Conservation (phyloP, 2,797 vertebrate species). For the Ctenosaura bakeri region DNA sequence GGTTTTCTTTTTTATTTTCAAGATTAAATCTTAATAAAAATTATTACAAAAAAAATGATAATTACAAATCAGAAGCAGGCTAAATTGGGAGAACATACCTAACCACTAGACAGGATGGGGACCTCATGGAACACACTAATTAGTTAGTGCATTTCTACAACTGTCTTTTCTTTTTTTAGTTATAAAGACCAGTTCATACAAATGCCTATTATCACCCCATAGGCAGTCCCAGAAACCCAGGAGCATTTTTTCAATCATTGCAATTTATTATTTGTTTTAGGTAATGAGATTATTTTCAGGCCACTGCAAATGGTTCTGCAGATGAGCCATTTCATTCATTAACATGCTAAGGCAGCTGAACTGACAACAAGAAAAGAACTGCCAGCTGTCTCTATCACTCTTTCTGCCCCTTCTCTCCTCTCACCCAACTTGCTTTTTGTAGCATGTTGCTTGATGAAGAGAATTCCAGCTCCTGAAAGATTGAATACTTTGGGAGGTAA, state of each 20-base stretch:
- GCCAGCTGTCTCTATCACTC: not conserved
- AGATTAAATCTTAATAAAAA: too few species aligned
- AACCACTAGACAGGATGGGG: not conserved
- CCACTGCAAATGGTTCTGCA: not conserved
- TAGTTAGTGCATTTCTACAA: not conserved
- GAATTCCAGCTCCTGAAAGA: not conserved
- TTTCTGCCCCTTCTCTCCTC: not conserved
- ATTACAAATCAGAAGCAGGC: not conserved
- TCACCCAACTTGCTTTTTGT: not conserved
- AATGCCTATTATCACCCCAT: not conserved
- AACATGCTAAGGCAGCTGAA: not conserved
- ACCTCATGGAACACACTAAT: not conserved
- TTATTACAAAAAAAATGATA: too few species aligned
- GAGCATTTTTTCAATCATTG: not conserved
- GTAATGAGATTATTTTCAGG: too few species aligned
- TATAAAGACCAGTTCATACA: not conserved
- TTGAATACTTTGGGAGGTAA: too few species aligned
- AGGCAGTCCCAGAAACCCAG: not conserved
- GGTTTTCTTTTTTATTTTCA: too few species aligned
- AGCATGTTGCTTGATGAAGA: not conserved
- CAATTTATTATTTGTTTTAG: not conserved
- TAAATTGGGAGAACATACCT: not conserved
- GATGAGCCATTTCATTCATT: not conserved
- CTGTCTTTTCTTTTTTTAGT: not conserved
- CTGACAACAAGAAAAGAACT: not conserved